A percentile compares a stretch with the other conserved stretches of the same genome.
phyloP scores from a whole-genome alignment of 2,888 invertebrate species.

The Melieria crassipennis region DNA sequence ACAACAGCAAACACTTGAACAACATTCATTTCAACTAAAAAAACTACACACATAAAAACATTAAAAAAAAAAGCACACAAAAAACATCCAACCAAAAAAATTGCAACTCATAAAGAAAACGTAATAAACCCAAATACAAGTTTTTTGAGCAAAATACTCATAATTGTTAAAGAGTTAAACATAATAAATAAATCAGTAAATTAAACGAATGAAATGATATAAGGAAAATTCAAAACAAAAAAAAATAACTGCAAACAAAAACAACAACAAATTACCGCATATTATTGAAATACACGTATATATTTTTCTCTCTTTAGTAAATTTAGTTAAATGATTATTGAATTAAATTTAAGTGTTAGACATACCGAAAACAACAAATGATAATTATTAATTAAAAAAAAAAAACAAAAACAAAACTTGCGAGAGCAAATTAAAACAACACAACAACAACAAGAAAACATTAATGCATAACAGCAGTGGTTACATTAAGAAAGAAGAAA shows the following conservation, averaged over 20 bases:
- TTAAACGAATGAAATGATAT: constrained; percentile 40
- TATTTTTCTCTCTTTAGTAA: constrained; percentile 56
- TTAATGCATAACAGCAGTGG: constrained; percentile 35
- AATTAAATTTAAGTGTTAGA: constrained; percentile 61
- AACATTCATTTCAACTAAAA: constrained; percentile 37
- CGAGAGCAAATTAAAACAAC: constrained; percentile 28
- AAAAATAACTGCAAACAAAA: constrained; percentile 40
- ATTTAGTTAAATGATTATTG: constrained; percentile 60
- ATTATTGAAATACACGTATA: constrained; percentile 43
- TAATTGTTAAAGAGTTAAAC: constrained; percentile 48
- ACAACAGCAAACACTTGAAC: constrained; percentile 1
- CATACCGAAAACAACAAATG: constrained; percentile 48
- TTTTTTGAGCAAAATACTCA: constrained; percentile 47
- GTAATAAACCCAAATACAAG: constrained; percentile 29
- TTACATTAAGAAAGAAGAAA: constrained; percentile 35
- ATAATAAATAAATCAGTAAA: constrained; percentile 38
- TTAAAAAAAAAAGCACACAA: constrained; percentile 36
- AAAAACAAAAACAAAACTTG: constrained; percentile 43
- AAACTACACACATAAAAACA: constrained; percentile 43
- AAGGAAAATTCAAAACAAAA: constrained; percentile 31
- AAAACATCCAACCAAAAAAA: constrained; percentile 27
- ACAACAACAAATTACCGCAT: constrained; percentile 45
- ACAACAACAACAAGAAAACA: constrained; percentile 28
- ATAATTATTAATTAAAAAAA: constrained; percentile 45
- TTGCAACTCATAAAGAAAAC: constrained; percentile 31